Percentiles rank a stretch among this genome's conserved stretches.
Conservation (phyloP, 2,888 invertebrate genomes). For the Lapara coniferarum region DNA sequence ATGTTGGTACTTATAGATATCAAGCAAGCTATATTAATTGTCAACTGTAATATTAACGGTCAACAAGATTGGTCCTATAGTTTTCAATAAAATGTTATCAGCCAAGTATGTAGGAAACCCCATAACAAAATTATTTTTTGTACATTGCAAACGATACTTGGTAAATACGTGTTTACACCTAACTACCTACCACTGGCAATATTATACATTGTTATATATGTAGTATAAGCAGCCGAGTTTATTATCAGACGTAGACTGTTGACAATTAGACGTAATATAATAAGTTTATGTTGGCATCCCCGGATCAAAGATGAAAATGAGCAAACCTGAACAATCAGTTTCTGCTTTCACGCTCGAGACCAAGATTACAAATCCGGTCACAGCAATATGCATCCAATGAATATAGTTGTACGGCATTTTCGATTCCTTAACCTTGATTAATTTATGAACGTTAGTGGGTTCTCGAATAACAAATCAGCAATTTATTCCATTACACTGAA, state of each 20-base stretch:
- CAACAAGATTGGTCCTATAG: neutral
- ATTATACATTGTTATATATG: neutral
- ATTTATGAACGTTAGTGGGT: slow-evolving; percentile 46
- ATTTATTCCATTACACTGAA: slow-evolving; percentile 50
- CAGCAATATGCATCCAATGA: slow-evolving; percentile 50
- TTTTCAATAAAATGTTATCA: neutral
- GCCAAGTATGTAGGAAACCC: neutral
- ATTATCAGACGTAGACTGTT: slow-evolving; percentile 38
- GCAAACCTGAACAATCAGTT: slow-evolving; percentile 60
- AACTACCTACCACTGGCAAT: neutral
- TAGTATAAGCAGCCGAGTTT: slow-evolving; percentile 33
- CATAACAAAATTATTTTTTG: neutral
- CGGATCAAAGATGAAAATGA: slow-evolving; percentile 44
- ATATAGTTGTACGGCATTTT: slow-evolving; percentile 60
- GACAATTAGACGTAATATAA: slow-evolving; percentile 37
- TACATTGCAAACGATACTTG: neutral
- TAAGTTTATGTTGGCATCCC: slow-evolving; percentile 41
- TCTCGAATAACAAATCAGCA: slow-evolving; percentile 50
- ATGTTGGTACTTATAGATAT: too few relatives aligned
- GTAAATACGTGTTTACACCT: neutral
- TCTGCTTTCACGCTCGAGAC: slow-evolving; percentile 42
- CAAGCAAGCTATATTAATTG: too few relatives aligned
- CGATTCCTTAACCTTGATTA: slow-evolving; percentile 46
- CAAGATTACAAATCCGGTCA: slow-evolving; percentile 52
- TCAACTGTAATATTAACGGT: too few relatives aligned